Percentiles rank a stretch among this genome's conserved stretches.
phyloP scores from a whole-genome alignment of 1,140 invertebrate species.

The Drosophila chauvacae region DNA sequence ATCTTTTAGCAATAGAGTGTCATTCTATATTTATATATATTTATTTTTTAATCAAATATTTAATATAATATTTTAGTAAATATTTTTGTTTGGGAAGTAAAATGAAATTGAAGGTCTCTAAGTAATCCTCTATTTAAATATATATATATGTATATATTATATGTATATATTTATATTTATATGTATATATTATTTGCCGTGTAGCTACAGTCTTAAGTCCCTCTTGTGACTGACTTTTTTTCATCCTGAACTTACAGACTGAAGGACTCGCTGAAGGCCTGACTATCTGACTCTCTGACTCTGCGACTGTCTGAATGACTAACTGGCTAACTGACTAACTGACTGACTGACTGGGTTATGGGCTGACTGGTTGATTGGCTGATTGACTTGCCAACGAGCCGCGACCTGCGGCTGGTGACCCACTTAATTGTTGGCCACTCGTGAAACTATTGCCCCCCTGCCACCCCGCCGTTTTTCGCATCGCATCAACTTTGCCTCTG shows the following conservation, averaged over 20 bases:
- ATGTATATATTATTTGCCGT: neutral
- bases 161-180: too few species aligned
- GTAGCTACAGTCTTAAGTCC: neutral
- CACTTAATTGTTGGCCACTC: constrained; percentile 66
- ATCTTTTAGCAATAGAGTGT: too few species aligned
- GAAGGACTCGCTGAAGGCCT: neutral
- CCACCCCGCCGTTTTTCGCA: neutral
- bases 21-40: too few species aligned
- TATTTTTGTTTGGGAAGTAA: too few species aligned
- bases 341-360: constrained; percentile 17
- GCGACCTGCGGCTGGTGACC: constrained; percentile 53
- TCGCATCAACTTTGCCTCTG: constrained; percentile 14
- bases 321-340: constrained; percentile 4
- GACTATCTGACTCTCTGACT: neutral
- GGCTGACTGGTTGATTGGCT: constrained; percentile 60
- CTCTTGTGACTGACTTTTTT: neutral
- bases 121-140: too few species aligned
- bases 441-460: constrained; percentile 28
- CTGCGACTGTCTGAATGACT: neutral
- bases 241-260: neutral
- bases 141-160: too few species aligned
- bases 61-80: too few species aligned
- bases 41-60: too few species aligned
- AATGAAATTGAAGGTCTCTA: too few species aligned
- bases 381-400: constrained; percentile 73